Evolutionary conservation across 2,113 vertebrate species (phyloP).

Genomic region (Uria lomvia): DNA sequence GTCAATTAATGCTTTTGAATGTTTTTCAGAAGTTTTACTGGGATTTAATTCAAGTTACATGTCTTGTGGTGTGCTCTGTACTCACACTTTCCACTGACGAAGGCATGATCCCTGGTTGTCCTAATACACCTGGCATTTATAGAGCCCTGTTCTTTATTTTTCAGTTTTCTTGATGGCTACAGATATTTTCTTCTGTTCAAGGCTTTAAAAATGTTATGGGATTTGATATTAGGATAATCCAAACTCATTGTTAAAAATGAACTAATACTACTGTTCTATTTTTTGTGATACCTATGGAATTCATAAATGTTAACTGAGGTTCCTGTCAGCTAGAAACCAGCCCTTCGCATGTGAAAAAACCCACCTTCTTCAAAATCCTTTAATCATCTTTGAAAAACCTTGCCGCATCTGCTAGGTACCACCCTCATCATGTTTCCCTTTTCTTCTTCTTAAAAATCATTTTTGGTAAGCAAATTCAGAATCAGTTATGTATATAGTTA

Average conservation of each 20-base stretch:
- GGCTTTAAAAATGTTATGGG: neutral
- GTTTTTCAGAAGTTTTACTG: neutral
- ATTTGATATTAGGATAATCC: neutral
- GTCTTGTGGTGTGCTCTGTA: neutral
- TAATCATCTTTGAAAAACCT: neutral
- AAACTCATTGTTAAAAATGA: neutral
- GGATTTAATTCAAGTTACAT: neutral
- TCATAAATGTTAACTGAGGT: neutral
- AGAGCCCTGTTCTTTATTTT: neutral
- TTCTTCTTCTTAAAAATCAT: neutral
- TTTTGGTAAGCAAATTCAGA: neutral
- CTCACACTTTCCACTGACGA: neutral
- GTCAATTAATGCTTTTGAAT: neutral
- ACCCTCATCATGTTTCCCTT: neutral
- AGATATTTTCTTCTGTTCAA: neutral
- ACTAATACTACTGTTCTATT: neutral
- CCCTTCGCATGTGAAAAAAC: neutral
- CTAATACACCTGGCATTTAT: neutral
- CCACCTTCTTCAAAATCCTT: neutral
- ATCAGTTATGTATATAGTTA: neutral
- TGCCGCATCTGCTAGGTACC: neutral
- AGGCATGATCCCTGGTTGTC: neutral
- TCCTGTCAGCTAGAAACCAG: neutral
- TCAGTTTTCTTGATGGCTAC: neutral
- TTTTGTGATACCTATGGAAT: neutral